These are phyloP conservation scores for Perognathus longimembris DNA, from an alignment of 2,113 vertebrate species.

Conservation along the genomic window DNA sequence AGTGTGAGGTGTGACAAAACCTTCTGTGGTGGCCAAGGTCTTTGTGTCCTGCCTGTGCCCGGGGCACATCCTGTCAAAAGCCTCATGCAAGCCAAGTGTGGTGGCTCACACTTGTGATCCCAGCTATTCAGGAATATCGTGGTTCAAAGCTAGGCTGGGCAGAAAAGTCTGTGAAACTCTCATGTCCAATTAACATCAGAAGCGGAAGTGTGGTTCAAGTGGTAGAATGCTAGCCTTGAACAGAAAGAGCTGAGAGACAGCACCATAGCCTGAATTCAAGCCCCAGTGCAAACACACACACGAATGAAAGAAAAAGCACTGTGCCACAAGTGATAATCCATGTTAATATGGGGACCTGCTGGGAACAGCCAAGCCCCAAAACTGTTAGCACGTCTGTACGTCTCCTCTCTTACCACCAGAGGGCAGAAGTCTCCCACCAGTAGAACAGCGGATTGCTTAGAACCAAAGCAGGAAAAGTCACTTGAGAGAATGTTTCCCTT, in stretches of 20 bases:
- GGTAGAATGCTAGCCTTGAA: no score
- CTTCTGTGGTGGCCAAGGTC: background rate
- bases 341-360: background rate
- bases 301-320: no score
- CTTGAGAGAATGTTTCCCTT: background rate
- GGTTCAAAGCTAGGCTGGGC: no score
- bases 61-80: background rate
- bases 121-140: no score
- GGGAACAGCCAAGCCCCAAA: background rate
- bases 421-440: conserved; percentile 4
- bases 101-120: no score
- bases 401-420: background rate
- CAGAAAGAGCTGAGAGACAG: no score
- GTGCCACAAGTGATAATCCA: background rate
- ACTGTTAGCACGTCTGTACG: background rate
- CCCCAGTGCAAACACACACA: no score
- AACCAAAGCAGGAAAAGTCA: background rate
- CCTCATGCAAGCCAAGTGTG: no score
- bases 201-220: no score
- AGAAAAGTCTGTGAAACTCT: no score
- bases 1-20: background rate
- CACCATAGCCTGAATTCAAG: no score
- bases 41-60: background rate
- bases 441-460: background rate
- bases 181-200: no score